Conservation (phyloP, 2,797 vertebrate species). For the Myotis planiceps region DNA sequence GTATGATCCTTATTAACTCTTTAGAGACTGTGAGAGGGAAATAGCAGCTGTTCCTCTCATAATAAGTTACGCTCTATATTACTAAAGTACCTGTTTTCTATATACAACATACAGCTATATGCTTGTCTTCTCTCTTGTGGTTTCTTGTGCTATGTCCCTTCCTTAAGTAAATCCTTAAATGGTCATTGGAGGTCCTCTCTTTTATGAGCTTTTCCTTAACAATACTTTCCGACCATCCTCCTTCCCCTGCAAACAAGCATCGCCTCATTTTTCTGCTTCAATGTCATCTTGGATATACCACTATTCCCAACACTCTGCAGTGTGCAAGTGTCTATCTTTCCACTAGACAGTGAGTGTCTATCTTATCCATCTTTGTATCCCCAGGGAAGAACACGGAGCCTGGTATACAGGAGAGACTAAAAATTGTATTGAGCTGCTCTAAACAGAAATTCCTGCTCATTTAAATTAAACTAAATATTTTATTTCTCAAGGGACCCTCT, state of each 20-base stretch:
- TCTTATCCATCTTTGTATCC: not conserved
- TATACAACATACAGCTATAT: too few species aligned
- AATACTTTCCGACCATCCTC: not conserved
- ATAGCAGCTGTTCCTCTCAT: fast-evolving
- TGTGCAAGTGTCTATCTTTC: not conserved
- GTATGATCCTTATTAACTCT: not conserved
- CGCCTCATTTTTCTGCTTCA: not conserved
- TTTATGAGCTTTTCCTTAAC: not conserved
- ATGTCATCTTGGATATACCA: not conserved
- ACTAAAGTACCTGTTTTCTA: not conserved
- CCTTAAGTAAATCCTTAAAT: not conserved
- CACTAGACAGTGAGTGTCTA: not conserved
- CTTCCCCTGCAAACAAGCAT: not conserved
- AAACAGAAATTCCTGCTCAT: not conserved
- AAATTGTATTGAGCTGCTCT: not conserved
- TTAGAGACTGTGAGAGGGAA: not conserved
- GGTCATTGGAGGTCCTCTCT: not conserved
- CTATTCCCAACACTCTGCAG: not conserved
- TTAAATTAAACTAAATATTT: slow-evolving; percentile 32
- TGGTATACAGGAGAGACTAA: not conserved
- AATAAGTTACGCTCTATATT: not conserved
- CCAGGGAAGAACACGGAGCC: not conserved
- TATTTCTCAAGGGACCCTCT: not conserved
- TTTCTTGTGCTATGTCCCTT: not conserved
- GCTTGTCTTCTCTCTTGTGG: not conserved